These are phyloP conservation scores for Aleiodes leptofemur DNA, from an alignment of 2,888 invertebrate species.

Conservation along the genomic window DNA sequence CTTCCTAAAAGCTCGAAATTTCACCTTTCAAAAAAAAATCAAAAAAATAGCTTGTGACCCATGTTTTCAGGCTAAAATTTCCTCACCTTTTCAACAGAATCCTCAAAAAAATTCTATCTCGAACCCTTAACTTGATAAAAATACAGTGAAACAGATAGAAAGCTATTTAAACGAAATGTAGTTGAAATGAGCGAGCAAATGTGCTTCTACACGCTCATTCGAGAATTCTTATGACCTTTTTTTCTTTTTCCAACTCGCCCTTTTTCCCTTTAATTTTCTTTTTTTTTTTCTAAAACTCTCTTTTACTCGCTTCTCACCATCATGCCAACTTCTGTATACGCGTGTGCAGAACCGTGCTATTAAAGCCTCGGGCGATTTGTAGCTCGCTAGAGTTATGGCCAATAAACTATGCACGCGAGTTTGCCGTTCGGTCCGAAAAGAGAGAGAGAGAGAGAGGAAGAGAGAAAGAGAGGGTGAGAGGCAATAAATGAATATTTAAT, in stretches of 20 bases:
- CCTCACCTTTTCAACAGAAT: too few species aligned
- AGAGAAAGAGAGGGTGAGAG: conserved; percentile 19
- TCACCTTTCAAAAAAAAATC: too few species aligned
- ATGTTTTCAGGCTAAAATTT: too few species aligned
- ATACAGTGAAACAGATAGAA: not conserved
- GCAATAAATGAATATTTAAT: conserved; percentile 72
- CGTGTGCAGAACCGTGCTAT: conserved; percentile 44
- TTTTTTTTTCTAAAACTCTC: conserved; percentile 26
- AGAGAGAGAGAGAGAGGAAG: conserved; percentile 7
- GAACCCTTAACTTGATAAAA: too few species aligned
- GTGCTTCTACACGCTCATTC: not conserved
- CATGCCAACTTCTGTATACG: conserved; percentile 32
- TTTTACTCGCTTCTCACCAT: conserved; percentile 20
- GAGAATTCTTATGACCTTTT: conserved; percentile 31
- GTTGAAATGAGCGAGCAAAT: too few species aligned
- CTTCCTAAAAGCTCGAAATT: too few species aligned
- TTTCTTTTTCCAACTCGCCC: not conserved
- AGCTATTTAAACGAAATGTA: not conserved
- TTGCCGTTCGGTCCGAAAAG: conserved; percentile 50
- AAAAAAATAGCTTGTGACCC: too few species aligned
- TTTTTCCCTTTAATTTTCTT: conserved; percentile 28
- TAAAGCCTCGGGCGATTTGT: conserved; percentile 66
- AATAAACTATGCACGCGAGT: conserved; percentile 70
- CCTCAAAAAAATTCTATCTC: too few species aligned
- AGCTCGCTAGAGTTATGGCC: conserved; percentile 69